Conservation (phyloP, 2,113 vertebrate species). For the Callospermophilus lateralis region DNA sequence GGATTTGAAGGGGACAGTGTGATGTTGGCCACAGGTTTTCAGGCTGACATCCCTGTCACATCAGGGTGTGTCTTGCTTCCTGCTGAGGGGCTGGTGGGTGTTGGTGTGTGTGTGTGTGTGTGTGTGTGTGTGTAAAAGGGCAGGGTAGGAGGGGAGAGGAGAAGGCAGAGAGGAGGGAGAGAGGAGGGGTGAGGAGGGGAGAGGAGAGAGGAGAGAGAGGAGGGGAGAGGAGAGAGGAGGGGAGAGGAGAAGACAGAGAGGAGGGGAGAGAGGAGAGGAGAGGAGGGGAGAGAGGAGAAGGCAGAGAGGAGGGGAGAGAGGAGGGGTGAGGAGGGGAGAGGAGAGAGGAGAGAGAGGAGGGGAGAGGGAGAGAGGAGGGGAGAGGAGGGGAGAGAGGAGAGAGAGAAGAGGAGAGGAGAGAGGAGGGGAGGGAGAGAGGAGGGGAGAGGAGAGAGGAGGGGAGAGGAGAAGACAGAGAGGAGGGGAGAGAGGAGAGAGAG, state of each 20-base stretch:
- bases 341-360: too few relatives aligned
- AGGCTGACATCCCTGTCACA: constrained; percentile 12
- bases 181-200: background rate
- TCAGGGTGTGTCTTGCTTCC: background rate
- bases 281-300: too few relatives aligned
- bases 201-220: too few relatives aligned
- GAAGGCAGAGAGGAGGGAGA: background rate
- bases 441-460: too few relatives aligned
- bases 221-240: background rate
- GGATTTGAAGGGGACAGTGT: constrained; percentile 6
- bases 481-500: too few relatives aligned
- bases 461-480: background rate
- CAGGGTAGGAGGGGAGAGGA: too few relatives aligned
- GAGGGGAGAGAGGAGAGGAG: too few relatives aligned
- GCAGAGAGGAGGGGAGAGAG: background rate
- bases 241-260: background rate
- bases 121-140: background rate
- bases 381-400: background rate
- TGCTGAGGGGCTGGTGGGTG: background rate
- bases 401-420: background rate
- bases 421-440: background rate
- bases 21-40: background rate
- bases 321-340: background rate
- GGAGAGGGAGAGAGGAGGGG: too few relatives aligned
- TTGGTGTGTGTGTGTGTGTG: too few relatives aligned